Percentiles rank a stretch among this genome's conserved stretches.
Evolutionary conservation across 2,113 vertebrate species (phyloP).

Genomic region (Aviceda subcristata): DNA sequence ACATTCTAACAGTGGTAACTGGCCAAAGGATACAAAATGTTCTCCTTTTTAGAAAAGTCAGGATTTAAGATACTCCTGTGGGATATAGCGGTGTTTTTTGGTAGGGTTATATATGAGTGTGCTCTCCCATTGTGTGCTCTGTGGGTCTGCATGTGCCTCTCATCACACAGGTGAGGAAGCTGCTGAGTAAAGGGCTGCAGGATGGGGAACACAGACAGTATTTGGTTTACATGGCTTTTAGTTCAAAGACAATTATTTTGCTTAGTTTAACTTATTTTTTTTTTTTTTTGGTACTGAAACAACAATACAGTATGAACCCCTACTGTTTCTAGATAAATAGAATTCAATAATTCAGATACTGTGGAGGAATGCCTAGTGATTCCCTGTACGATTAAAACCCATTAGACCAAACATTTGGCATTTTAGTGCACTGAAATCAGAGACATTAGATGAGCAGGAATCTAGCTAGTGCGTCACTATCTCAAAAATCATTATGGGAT

Average conservation of each 20-base stretch:
- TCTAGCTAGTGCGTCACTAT: background rate
- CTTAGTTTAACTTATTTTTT: background rate
- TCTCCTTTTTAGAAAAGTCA: background rate
- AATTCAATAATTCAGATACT: background rate
- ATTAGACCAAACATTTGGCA: background rate
- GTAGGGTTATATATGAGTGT: fast-evolving
- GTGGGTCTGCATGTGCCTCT: background rate
- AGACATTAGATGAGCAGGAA: background rate
- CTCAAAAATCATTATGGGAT: background rate
- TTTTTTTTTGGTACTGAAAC: background rate
- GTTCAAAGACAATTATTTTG: background rate
- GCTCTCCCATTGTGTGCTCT: background rate
- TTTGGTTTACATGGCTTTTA: background rate
- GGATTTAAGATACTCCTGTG: background rate
- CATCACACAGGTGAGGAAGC: fast-evolving
- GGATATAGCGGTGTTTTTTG: fast-evolving
- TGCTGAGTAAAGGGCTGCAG: background rate
- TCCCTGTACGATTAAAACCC: background rate
- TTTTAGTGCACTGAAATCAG: background rate
- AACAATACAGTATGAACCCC: background rate
- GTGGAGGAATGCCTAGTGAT: background rate
- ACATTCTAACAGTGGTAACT: too few species aligned
- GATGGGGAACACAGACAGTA: fast-evolving
- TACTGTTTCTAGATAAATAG: background rate
- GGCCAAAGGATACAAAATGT: background rate